Evolutionary conservation across 2,113 vertebrate genomes (phyloP).

Genomic region (Struthidea cinerea): DNA sequence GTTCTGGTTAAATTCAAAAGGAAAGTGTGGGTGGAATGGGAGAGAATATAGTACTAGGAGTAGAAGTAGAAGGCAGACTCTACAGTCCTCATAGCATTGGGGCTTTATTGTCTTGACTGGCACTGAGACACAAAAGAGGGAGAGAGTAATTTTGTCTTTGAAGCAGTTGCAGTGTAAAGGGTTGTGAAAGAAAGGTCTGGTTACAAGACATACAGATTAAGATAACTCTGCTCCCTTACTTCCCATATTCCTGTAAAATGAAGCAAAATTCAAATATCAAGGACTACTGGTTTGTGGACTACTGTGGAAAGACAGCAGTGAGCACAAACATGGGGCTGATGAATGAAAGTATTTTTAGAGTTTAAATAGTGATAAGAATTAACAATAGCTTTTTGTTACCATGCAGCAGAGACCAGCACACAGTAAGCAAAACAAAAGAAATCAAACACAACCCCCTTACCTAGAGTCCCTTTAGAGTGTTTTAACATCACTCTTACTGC

Average conservation of each 20-base stretch:
- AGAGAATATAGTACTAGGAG: not conserved
- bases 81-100: not conserved
- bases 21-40: not conserved
- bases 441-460: too few relatives aligned
- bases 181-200: not conserved
- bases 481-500: too few relatives aligned
- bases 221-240: not conserved
- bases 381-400: not conserved
- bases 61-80: not conserved
- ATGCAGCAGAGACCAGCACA: too few relatives aligned
- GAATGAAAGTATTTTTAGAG: not conserved
- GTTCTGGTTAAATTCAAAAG: slow-evolving; percentile 10
- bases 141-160: not conserved
- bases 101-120: not conserved
- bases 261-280: not conserved
- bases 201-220: not conserved
- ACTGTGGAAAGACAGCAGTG: not conserved
- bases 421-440: too few relatives aligned
- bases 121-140: not conserved
- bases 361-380: not conserved
- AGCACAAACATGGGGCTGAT: not conserved
- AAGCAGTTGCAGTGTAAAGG: not conserved
- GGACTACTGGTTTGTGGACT: not conserved
- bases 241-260: not conserved
- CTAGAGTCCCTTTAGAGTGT: too few relatives aligned